A percentile compares a stretch with the other conserved stretches of the same genome.
Conservation (phyloP, 1,140 invertebrate genomes). For the Coptotermes formosanus region DNA sequence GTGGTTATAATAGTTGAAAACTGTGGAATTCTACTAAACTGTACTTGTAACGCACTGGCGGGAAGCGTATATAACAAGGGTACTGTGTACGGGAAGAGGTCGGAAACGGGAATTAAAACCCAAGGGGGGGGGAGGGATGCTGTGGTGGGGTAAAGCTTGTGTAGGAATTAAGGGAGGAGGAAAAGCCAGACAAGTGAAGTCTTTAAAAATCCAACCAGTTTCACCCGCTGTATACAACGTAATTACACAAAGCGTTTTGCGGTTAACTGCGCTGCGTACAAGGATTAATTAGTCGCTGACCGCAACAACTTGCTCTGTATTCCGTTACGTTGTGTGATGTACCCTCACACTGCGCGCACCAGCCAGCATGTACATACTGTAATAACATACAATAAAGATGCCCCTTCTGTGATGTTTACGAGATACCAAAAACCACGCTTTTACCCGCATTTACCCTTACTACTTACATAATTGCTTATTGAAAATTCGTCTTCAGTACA, state of each 20-base stretch:
- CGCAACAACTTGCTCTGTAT: slow-evolving; percentile 17
- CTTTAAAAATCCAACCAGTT: slow-evolving; percentile 16
- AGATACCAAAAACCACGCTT: background rate
- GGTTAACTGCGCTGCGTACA: slow-evolving; percentile 27
- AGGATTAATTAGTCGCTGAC: slow-evolving; percentile 34
- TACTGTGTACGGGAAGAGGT: background rate
- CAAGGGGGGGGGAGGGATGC: no score
- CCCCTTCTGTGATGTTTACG: background rate
- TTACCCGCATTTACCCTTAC: background rate
- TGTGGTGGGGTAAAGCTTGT: background rate
- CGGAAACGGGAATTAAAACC: background rate
- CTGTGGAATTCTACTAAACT: background rate
- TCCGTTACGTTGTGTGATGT: background rate
- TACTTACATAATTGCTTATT: background rate
- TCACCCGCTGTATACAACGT: slow-evolving; percentile 23
- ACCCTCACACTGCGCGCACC: background rate
- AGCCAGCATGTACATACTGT: background rate
- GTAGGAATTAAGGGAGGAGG: slow-evolving; percentile 6
- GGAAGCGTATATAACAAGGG: background rate
- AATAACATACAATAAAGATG: background rate
- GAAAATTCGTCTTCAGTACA: background rate
- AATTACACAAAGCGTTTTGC: slow-evolving; percentile 34
- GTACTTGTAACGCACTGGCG: background rate
- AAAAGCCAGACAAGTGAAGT: background rate
- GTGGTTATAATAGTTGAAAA: background rate